Evolutionary conservation across 2,888 invertebrate genomes (phyloP), one percentile per base, ranked within the genome.

Genomic region (Hecatera dysodea): DNA sequence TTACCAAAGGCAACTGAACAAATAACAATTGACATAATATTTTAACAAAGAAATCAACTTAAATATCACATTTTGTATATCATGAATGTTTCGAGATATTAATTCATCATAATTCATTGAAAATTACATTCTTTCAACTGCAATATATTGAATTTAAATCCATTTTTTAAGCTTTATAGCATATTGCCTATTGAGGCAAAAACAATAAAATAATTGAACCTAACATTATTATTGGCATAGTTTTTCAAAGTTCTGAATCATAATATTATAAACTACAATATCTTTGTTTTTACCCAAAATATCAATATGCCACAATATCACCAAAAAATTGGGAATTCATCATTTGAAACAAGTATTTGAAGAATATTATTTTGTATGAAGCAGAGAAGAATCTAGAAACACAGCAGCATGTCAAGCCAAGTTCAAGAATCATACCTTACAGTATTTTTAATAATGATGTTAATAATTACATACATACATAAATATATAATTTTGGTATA

Each of bases 31-130:
- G 55, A 69, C 71, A 83, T 70, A 64, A 83, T 70, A 64, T 73
- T 78, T 74, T 75, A 82, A 73, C 69, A 84, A 75, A 73, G 70
- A 82, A 82, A 78, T 74, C 82, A 85, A 84, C 80, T 81, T 82
- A 86, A 76, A 85, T 88, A 88, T 88, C 88, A 88, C 87, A 87
- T 86, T 84, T 87, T 70, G 72, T 73, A 72, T 81, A 82, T 76
- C 79, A 79, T 76, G 72, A 72, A 75, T 72, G 66, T 64, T 72
- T 57, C 1, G n/a, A 67, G 59, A 53, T 67, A 67, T 66, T 48
- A 39, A 72, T 24, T 79, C 48, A 44, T 66, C 44, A 55, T 44
- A 44, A 56, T 63, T 79, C 22, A 5, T 39, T 24, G 62, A 67
- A 67, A 79, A 66, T 63, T 33, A 74, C 63, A 67, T 46, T 78